phyloP scores from a whole-genome alignment of 1,140 invertebrate genomes.

The Drosophila triauraria region DNA sequence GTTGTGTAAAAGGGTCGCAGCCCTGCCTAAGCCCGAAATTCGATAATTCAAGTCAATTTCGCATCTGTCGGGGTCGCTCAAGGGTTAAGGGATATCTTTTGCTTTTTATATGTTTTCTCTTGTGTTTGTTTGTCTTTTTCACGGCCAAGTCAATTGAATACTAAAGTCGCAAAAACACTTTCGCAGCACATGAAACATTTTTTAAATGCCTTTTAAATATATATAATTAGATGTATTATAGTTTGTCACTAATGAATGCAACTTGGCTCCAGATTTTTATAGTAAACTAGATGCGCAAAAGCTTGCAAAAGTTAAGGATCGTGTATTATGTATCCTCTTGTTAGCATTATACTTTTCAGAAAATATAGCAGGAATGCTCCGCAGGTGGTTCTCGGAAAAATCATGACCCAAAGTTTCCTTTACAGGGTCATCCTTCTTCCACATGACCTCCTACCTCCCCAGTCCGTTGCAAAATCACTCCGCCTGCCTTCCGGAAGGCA shows the following conservation, averaged over 20 bases:
- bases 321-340: not conserved
- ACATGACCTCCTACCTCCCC: not conserved
- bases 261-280: too few relatives aligned
- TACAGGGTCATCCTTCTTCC: not conserved
- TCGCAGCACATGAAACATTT: slow-evolving; percentile 43
- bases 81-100: slow-evolving; percentile 75
- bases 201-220: not conserved
- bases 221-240: too few relatives aligned
- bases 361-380: not conserved
- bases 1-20: slow-evolving; percentile 69
- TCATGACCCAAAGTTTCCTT: not conserved
- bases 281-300: too few relatives aligned
- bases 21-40: slow-evolving; percentile 51
- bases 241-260: too few relatives aligned
- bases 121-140: slow-evolving; percentile 19
- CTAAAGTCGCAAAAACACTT: slow-evolving; percentile 68
- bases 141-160: slow-evolving; percentile 62
- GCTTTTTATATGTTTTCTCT: slow-evolving; percentile 36
- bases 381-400: too few relatives aligned
- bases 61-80: slow-evolving; percentile 72
- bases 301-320: too few relatives aligned
- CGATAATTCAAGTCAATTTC: slow-evolving; percentile 77
- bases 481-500: not conserved
- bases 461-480: too few relatives aligned
- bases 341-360: not conserved